phyloP scores from a whole-genome alignment of 2,113 vertebrate species.

The Apteryx owenii region DNA sequence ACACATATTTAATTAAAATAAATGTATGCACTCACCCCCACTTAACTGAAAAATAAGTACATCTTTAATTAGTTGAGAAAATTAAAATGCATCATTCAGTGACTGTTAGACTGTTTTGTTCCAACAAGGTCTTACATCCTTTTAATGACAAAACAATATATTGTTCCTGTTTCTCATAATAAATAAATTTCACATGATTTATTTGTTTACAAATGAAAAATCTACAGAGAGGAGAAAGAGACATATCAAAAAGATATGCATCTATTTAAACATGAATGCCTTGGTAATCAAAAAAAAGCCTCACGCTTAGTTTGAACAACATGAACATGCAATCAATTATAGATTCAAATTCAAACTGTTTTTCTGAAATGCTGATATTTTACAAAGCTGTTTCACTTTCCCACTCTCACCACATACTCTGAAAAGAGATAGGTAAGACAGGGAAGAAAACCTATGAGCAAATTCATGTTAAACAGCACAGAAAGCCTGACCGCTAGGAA shows the following conservation, averaged over 20 bases:
- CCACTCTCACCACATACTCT: background rate
- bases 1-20: constrained; percentile 1
- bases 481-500: background rate
- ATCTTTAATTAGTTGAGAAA: constrained; percentile 10
- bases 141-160: background rate
- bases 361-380: background rate
- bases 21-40: background rate
- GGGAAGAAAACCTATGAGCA: background rate
- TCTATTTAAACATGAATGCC: background rate
- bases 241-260: background rate
- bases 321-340: background rate
- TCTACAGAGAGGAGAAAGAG: background rate
- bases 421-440: background rate
- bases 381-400: background rate
- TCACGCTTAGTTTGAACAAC: background rate
- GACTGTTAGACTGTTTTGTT: constrained; percentile 18
- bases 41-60: constrained; percentile 14
- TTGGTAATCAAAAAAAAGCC: background rate
- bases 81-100: constrained; percentile 21
- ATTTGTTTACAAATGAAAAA: background rate
- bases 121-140: background rate
- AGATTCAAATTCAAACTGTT: background rate
- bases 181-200: background rate
- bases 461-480: background rate
- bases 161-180: background rate